Base-by-base conservation (phyloP, 2,888 invertebrate genomes). In the Diarsia dahlii region DNA sequence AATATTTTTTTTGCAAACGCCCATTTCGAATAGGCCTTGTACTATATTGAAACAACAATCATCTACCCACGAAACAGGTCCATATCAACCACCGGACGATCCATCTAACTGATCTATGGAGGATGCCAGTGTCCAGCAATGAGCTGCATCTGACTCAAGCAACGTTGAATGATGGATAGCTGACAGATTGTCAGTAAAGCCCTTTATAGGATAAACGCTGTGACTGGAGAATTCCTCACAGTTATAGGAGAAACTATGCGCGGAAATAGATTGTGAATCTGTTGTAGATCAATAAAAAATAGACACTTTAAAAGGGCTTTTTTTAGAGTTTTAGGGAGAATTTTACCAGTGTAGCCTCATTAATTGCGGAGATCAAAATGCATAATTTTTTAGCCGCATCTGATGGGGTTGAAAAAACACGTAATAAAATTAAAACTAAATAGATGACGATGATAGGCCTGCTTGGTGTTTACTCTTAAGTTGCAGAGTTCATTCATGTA, bases 91-190 rank as follows among this genome's bases (percentile, higher is more conserved):
- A 20, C 69, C 3, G 13, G 18, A 23, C 18, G 23, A 20, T 69
- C 50, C n/a, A 45, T 60, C 50, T 50, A 10, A 9, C 23, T 23
- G 39, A 13, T 50, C 74, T 50, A 74, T 50, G 39, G 45, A 45
- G 34, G 45, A 60, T 28, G n/a, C n/a, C 45, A 28, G 13, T 18
- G 13, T 45, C 60, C 28, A 45, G 28, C 28, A 18, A 39, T n/a
- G 39, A n/a, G n/a, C 23, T 60, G 9, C 18, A 10, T 15, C 20
- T 28, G 56, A 18, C n/a, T 10, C 72, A 28, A 8, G 12, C 28
- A 10, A 34, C 34, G 23, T 48, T 72, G 74, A 74, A 74, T 62
- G 74, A 74, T 74, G 8, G n/a, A 74, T 74, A 1, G 50, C 4
- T 74, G 74, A 74, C 62, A 74, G n/a, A 18, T 52, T 46, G 45